A percentile compares a stretch with the other conserved stretches of the same genome.
Evolutionary conservation across 2,888 invertebrate genomes (phyloP).

Genomic region (Nudaria mundana): DNA sequence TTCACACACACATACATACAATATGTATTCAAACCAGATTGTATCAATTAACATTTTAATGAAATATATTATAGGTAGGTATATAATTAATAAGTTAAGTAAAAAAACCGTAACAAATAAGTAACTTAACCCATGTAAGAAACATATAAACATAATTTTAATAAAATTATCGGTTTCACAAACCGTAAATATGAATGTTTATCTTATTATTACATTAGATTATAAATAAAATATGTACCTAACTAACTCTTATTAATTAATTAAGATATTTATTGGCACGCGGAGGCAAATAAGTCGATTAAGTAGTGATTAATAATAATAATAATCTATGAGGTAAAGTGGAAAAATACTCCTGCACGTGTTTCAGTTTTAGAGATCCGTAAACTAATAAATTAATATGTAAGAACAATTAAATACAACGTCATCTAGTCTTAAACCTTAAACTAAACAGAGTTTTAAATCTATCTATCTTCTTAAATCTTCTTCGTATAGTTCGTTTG

Average conservation of each 20-base stretch:
- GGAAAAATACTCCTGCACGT: slow-evolving; percentile 21
- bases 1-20: too few species aligned
- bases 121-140: too few species aligned
- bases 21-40: too few species aligned
- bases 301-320: slow-evolving; percentile 17
- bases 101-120: background rate
- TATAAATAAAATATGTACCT: background rate
- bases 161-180: background rate
- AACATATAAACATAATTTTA: background rate
- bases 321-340: slow-evolving; percentile 21
- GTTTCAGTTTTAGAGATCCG: slow-evolving; percentile 14
- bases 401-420: too few species aligned
- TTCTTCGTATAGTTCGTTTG: too few species aligned
- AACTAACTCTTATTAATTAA: slow-evolving; percentile 11
- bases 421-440: too few species aligned
- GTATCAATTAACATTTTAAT: too few species aligned
- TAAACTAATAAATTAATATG: too few species aligned
- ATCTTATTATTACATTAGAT: background rate
- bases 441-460: too few species aligned
- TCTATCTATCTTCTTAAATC: too few species aligned
- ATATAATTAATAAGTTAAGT: too few species aligned
- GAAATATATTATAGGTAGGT: too few species aligned
- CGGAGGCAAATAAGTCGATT: slow-evolving; percentile 14
- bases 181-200: background rate
- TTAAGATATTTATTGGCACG: slow-evolving; percentile 18